Conservation (phyloP, 2,113 vertebrate genomes). For the Tympanuchus pallidicinctus region DNA sequence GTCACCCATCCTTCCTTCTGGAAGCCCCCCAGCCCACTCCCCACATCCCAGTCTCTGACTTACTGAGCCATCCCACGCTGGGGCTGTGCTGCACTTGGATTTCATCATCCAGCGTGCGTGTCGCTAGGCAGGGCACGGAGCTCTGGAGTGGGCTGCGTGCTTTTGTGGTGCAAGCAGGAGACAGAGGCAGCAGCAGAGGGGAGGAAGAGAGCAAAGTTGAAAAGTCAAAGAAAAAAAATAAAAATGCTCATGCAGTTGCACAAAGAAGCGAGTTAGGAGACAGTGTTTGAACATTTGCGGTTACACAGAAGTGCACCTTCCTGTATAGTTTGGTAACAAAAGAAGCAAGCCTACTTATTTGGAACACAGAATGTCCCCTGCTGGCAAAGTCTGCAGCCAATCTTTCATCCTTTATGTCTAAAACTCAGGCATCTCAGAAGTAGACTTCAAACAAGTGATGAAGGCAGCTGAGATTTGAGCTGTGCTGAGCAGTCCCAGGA, state of each 20-base stretch:
- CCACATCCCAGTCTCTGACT: slow-evolving; percentile 75
- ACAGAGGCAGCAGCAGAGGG: slow-evolving; percentile 64
- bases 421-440: neutral
- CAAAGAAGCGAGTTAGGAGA: slow-evolving; percentile 49
- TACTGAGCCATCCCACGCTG: slow-evolving; percentile 98
- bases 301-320: neutral
- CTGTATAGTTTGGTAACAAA: neutral
- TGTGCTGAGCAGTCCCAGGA: neutral
- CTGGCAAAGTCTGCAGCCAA: neutral
- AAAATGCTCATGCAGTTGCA: slow-evolving; percentile 68
- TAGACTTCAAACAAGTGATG: neutral
- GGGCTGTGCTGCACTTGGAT: slow-evolving; percentile 85
- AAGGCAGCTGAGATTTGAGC: neutral
- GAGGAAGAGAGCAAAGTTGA: slow-evolving; percentile 73
- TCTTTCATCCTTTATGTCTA: neutral
- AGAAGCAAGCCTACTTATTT: neutral
- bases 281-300: neutral
- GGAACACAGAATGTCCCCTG: neutral
- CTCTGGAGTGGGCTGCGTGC: slow-evolving; percentile 93
- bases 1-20: neutral
- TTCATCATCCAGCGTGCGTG: slow-evolving; percentile 87
- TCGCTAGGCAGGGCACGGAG: slow-evolving; percentile 93
- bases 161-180: slow-evolving; percentile 78
- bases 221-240: slow-evolving; percentile 57
- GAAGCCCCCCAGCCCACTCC: neutral